Base-by-base conservation (phyloP, 2,888 invertebrate genomes). In the Chalcosyrphus nemorum region DNA sequence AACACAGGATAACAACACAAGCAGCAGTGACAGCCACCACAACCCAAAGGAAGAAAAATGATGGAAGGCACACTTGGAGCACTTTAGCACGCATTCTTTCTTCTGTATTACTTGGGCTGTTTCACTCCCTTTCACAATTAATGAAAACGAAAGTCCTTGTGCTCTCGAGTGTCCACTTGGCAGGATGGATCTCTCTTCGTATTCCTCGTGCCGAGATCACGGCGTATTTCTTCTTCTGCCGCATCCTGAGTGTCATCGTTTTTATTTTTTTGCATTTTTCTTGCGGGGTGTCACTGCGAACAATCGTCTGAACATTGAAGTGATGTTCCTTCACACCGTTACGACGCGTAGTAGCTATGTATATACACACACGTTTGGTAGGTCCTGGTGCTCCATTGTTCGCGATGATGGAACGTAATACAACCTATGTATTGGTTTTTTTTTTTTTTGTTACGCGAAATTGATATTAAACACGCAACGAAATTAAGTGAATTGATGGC, bases 121-220 rank as follows among this genome's bases (percentile, higher is more conserved):
- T 84, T 80, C n/a, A n/a, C n/a, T 75, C 84, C 80, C 80, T 84
- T 84, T 78, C 74, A 75, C 57, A 75, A 84, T 84, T 84, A 80
- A 70, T 84, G 80, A 84, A 84, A 84, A 54, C 65, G 84, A 84
- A 80, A 84, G 84, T 80, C 80, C 80, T 84, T 84, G 70, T 63
- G 72, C 43, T 32, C 70, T 84, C 52, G 63, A 84, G 80, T 80
- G 84, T 59, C 84, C 84, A 84, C 80, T 84, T 70, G 66, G 61
- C 43, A 81, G 47, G 77, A 68, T 72, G 70, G 70, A 65, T 81
- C 70, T 50, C 70, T 50, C 45, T 71, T 65, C 43, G 59, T 72
- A 52, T 32, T n/a, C 43, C 70, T 61, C 68, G 6, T 52, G 68
- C 35, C 61, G 61, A 74, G 80, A 80, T 74, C 59, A 74, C 41